Base-by-base conservation (phyloP, 2,113 vertebrate genomes). In the Sphaerodactylus townsendi region DNA sequence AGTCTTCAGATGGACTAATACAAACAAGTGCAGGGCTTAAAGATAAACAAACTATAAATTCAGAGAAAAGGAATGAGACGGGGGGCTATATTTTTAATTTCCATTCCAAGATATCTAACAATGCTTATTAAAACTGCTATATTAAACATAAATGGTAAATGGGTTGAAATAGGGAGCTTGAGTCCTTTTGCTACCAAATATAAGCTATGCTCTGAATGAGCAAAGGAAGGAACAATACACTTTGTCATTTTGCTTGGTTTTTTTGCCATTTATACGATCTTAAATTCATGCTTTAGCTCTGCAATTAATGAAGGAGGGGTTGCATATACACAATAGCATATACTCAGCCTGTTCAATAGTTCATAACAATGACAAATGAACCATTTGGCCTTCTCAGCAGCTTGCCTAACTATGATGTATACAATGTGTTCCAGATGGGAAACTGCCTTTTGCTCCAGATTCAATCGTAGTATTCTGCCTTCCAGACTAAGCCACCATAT, bases 11-110 rank as follows among this genome's bases (percentile, higher is more conserved):
- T 0, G 0, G 25, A 77, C 73, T 53, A 87, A 50, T 48, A 86
- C 68, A 80, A 72, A 84, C 64, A 82, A 75, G 39, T 33, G 39
- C 0, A 0, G 76, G 44, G 35, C 53, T 89, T 88, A 78, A 73
- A 90, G 73, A 84, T 66, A 91, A 90, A 94, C 2, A 89, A 85
- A 48, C 15, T 71, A 68, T 87, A 92, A 83, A 91, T 91, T 87
- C 79, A 68, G 85, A 81, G 66, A 84, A 86, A 79, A 74, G 86
- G 90, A 93, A 88, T 68, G 84, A 75, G 66, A 50, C 72, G 85
- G 88, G 88, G 14, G 1, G 0, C 88, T 30, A 37, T 17, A 77
- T 53, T 59, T 91, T 82, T 82, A 91, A 74, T 91, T 72, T 79
- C 74, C 79, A 77, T 89, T 88, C 84, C 50, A 69, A 84, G 82